Conservation (phyloP, 2,797 vertebrate species). For the Numenius phaeopus region DNA sequence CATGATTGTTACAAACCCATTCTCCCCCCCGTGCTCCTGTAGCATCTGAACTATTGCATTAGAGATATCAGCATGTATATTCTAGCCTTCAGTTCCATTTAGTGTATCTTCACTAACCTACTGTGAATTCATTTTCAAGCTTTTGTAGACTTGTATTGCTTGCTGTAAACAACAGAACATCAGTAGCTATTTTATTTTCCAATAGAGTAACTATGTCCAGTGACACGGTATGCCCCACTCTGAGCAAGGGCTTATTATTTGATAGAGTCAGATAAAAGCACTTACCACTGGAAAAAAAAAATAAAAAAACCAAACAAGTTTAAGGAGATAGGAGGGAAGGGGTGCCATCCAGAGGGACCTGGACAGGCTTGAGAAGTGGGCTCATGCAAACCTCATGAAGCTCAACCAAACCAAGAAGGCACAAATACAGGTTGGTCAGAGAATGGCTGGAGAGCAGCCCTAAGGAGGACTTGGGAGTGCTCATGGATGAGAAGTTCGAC, state of each 20-base stretch:
- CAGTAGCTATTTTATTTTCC: accelerated
- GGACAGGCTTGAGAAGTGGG: too few relatives aligned
- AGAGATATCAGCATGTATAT: accelerated
- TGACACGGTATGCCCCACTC: accelerated
- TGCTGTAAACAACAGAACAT: background rate
- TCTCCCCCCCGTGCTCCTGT: accelerated
- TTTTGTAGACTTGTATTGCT: background rate
- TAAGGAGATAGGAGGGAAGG: accelerated
- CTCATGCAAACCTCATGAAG: too few relatives aligned
- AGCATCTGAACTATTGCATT: background rate
- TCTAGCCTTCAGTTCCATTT: accelerated
- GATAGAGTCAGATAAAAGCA: accelerated
- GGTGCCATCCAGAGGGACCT: too few relatives aligned
- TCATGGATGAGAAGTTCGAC: too few relatives aligned
- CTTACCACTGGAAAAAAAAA: background rate
- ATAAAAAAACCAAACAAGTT: accelerated
- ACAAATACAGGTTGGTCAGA: too few relatives aligned
- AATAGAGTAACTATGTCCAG: accelerated
- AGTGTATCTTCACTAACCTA: accelerated
- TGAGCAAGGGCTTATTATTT: accelerated
- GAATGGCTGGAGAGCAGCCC: too few relatives aligned
- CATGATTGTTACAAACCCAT: accelerated
- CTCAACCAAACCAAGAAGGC: too few relatives aligned
- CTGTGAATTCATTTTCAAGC: accelerated
- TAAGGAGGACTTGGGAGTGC: too few relatives aligned